These are phyloP conservation scores for Siniperca chuatsi DNA, from an alignment of 2,113 vertebrate species.

Conservation along the genomic window DNA sequence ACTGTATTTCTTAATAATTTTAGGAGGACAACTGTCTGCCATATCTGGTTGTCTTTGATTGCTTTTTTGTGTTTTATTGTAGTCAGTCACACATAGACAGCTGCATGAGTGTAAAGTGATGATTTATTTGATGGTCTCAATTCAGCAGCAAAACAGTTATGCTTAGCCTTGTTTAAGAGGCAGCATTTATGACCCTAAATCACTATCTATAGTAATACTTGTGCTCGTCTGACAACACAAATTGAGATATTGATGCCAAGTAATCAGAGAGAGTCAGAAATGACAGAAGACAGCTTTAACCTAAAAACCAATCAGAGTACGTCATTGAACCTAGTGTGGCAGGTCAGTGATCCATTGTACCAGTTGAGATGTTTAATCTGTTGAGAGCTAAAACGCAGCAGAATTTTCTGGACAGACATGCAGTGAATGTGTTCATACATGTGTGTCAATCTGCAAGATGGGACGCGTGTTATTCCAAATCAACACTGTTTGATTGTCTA, in stretches of 20 bases:
- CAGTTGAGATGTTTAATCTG: not conserved
- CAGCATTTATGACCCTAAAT: not conserved
- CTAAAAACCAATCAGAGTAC: not conserved
- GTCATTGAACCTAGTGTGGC: not conserved
- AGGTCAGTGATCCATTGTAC: not conserved
- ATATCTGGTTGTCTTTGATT: not conserved
- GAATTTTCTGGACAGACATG: not conserved
- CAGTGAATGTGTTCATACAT: not conserved
- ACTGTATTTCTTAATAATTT: not conserved
- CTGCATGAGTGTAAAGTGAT: not conserved
- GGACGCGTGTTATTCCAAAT: not conserved
- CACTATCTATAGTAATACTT: not conserved
- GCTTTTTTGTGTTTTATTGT: not conserved
- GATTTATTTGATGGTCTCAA: not conserved
- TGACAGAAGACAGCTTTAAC: not conserved
- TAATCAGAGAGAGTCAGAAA: not conserved
- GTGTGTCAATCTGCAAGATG: not conserved
- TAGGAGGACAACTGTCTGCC: not conserved
- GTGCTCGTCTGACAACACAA: not conserved
- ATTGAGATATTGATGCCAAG: not conserved
- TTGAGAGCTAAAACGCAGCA: not conserved
- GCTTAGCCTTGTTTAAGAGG: not conserved
- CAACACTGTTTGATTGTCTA: not conserved
- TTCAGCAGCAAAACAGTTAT: not conserved
- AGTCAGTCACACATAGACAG: not conserved